These are phyloP conservation scores for Pocillopora verrucosa DNA, from an alignment of 64 coral and sea anemone species.

Conservation along the genomic window DNA sequence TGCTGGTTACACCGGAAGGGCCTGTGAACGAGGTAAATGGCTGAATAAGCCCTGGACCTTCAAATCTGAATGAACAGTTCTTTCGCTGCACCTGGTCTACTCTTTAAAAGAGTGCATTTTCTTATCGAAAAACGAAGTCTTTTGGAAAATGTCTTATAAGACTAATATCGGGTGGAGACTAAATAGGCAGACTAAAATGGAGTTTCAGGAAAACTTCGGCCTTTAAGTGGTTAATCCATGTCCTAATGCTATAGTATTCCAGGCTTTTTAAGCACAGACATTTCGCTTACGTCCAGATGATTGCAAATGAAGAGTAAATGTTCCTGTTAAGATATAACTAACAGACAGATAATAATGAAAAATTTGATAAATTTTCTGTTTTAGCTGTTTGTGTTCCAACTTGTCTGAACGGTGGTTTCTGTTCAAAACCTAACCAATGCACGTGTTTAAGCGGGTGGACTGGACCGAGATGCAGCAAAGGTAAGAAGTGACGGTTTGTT, in stretches of 20 bases:
- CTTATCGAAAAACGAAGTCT: too few species aligned
- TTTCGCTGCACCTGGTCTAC: not conserved
- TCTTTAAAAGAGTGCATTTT: too few species aligned
- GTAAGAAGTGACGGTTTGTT: constrained; percentile 19
- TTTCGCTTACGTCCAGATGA: too few species aligned
- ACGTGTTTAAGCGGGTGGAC: constrained; percentile 42
- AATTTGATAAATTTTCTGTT: not conserved
- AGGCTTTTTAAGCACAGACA: too few species aligned
- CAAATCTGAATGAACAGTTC: not conserved
- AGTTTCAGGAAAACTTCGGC: too few species aligned
- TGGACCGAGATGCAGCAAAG: constrained; percentile 49
- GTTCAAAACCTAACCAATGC: constrained; percentile 56
- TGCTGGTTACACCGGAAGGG: constrained; percentile 1
- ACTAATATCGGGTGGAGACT: too few species aligned
- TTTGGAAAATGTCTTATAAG: too few species aligned
- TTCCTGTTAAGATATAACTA: too few species aligned
- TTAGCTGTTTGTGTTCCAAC: constrained; percentile 63
- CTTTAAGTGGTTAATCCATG: too few species aligned
- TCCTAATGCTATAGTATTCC: too few species aligned
- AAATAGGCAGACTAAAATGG: too few species aligned
- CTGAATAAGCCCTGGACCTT: not conserved
- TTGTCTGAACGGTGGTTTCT: constrained; percentile 67
- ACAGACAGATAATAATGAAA: not conserved
- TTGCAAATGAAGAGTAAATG: too few species aligned
- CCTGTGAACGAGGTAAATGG: constrained; percentile 4